phyloP scores from a whole-genome alignment of 2,797 vertebrate species.

The Epinephelus coioides region DNA sequence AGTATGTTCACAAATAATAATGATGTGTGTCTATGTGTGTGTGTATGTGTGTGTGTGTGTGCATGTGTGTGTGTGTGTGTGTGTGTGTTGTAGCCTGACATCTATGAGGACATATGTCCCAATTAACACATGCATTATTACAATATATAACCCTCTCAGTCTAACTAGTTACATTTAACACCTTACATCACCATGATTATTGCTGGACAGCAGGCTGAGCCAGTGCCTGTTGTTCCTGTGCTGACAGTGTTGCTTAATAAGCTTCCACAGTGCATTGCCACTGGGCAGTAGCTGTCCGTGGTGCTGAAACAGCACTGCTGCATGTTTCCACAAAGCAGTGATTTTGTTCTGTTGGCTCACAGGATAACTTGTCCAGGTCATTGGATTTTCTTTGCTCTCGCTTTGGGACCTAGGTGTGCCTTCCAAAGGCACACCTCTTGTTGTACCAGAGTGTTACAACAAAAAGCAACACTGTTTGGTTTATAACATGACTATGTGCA shows the following conservation, averaged over 20 bases:
- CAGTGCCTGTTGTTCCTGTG: slow-evolving; percentile 33
- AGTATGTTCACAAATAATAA: not conserved
- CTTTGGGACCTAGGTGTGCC: not conserved
- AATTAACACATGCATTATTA: not conserved
- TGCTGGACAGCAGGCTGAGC: slow-evolving; percentile 12
- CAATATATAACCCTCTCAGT: not conserved
- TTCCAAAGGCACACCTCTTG: slow-evolving; percentile 4
- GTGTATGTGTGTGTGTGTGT: not conserved
- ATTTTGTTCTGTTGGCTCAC: slow-evolving; percentile 38
- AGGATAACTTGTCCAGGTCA: slow-evolving; percentile 37
- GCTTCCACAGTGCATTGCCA: slow-evolving; percentile 23
- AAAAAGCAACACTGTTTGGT: not conserved
- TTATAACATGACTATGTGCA: no score
- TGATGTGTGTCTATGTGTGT: no score
- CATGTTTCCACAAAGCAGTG: slow-evolving; percentile 42
- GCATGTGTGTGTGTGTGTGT: not conserved
- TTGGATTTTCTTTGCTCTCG: slow-evolving; percentile 13
- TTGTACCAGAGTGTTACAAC: not conserved
- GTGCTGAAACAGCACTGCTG: slow-evolving; percentile 68
- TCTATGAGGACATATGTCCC: not conserved
- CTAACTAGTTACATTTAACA: not conserved
- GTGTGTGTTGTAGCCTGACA: not conserved
- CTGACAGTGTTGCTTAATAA: slow-evolving; percentile 39
- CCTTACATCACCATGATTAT: not conserved
- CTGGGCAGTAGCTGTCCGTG: slow-evolving; percentile 54